These are phyloP conservation scores for Adelphocoris suturalis DNA, from an alignment of 2,888 invertebrate species.

Conservation along the genomic window DNA sequence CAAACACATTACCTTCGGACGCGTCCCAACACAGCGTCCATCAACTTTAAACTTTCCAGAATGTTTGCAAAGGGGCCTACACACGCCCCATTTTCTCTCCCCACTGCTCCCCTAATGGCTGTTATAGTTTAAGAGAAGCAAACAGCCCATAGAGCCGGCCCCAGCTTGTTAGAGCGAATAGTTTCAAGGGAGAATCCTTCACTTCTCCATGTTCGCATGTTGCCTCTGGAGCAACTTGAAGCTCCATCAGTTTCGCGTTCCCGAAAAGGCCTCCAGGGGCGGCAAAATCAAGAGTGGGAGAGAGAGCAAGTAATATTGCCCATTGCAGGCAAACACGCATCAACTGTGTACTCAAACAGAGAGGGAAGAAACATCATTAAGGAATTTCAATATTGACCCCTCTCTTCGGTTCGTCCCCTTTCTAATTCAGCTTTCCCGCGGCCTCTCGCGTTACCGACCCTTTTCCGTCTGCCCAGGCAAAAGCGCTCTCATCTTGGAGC, in stretches of 20 bases:
- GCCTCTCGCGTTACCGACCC: neutral
- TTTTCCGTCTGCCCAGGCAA: neutral
- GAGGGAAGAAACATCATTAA: conserved; percentile 73
- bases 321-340: conserved; percentile 70
- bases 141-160: neutral
- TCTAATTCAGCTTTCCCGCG: conserved; percentile 30
- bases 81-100: neutral
- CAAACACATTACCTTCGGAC: neutral
- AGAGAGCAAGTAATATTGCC: conserved; percentile 70
- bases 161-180: conserved; percentile 14
- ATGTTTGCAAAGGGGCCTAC: conserved; percentile 29
- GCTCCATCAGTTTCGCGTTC: conserved; percentile 59
- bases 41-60: conserved; percentile 3
- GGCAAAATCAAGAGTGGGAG: neutral
- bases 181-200: conserved; percentile 6
- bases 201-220: conserved; percentile 12
- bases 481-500: neutral
- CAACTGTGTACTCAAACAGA: conserved; percentile 64
- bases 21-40: neutral
- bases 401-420: conserved; percentile 61
- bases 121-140: conserved; percentile 44
- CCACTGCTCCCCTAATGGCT: conserved; percentile 23
- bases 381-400: conserved; percentile 73
- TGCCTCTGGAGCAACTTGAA: conserved; percentile 44
- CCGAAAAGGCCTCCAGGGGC: conserved; percentile 53